These are phyloP conservation scores for Galleria mellonella DNA, from an alignment of 1,140 invertebrate species.

Conservation along the genomic window DNA sequence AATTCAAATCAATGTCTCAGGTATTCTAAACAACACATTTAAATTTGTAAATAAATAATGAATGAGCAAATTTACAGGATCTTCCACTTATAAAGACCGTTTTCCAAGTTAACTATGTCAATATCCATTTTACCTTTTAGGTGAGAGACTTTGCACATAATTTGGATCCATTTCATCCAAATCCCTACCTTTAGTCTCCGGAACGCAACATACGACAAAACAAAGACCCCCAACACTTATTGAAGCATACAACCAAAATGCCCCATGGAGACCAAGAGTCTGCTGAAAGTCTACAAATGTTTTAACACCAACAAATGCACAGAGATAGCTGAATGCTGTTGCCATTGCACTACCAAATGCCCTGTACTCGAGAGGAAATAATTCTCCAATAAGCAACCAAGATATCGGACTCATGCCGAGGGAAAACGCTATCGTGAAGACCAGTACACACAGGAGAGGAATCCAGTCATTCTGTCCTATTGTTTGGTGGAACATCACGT, in stretches of 20 bases:
- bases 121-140: constrained; percentile 52
- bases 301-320: constrained; percentile 93
- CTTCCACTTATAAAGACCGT: not conserved
- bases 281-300: constrained; percentile 90
- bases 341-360: constrained; percentile 90
- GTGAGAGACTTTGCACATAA: constrained; percentile 74
- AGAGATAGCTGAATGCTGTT: constrained; percentile 90
- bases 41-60: no score
- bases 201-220: constrained; percentile 90
- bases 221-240: constrained; percentile 89
- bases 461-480: constrained; percentile 85
- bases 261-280: constrained; percentile 85
- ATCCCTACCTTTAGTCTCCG: constrained; percentile 92
- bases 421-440: constrained; percentile 90
- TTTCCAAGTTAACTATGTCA: not conserved
- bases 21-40: no score
- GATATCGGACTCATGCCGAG: constrained; percentile 94
- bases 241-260: constrained; percentile 93
- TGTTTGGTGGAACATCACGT: constrained; percentile 64
- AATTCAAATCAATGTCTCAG: no score
- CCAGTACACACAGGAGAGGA: constrained; percentile 85
- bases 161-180: constrained; percentile 91
- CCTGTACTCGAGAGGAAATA: constrained; percentile 91
- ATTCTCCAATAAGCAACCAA: constrained; percentile 91
- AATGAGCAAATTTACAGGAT: no score